Conservation (phyloP, 1,140 invertebrate species). For the Liolophura sinensis region DNA sequence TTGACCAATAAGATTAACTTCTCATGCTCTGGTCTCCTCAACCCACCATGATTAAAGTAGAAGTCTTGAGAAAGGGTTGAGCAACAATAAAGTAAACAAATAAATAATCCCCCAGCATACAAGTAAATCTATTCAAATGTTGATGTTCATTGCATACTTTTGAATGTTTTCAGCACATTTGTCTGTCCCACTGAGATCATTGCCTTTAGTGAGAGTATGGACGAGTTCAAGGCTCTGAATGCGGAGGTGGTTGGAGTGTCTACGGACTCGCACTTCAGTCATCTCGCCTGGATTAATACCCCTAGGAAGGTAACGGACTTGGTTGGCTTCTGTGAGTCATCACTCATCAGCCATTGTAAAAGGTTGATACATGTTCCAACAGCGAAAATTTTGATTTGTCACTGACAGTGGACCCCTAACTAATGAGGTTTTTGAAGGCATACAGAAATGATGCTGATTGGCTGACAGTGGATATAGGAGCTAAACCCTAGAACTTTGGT, state of each 20-base stretch:
- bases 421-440: too few species aligned
- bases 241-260: conserved; percentile 83
- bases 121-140: not conserved
- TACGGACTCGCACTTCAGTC: conserved; percentile 84
- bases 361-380: too few species aligned
- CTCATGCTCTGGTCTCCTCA: too few species aligned
- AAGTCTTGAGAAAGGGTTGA: not conserved
- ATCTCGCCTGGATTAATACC: conserved; percentile 78
- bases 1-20: too few species aligned
- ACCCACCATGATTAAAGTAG: not conserved
- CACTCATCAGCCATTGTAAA: too few species aligned
- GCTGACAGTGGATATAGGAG: too few species aligned
- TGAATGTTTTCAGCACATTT: conserved; percentile 74
- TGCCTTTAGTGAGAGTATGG: conserved; percentile 88
- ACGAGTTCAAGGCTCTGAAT: conserved; percentile 84
- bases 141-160: not conserved
- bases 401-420: too few species aligned
- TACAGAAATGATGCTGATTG: too few species aligned
- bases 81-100: too few species aligned
- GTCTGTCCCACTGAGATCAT: conserved; percentile 97
- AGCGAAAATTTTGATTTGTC: too few species aligned
- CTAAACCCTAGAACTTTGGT: too few species aligned
- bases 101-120: not conserved
- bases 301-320: conserved; percentile 54
- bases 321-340: too few species aligned